Conservation (phyloP, 1,140 invertebrate species). For the Lordiphosa stackelbergi region DNA sequence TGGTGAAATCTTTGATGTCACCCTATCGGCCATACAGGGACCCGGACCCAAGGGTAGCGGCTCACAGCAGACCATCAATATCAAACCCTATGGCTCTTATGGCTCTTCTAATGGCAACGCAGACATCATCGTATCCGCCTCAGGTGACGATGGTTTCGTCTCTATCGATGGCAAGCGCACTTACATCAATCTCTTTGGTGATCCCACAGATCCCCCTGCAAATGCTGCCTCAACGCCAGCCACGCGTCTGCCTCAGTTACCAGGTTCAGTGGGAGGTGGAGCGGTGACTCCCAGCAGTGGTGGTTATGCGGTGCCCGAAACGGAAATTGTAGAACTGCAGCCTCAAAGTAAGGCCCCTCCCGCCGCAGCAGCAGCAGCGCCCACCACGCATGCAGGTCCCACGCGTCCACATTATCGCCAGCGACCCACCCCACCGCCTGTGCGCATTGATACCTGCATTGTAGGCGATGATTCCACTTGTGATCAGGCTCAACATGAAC, state of each 20-base stretch:
- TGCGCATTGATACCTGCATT: slow-evolving; percentile 94
- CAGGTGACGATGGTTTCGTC: slow-evolving; percentile 89
- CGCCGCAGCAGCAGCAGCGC: slow-evolving; percentile 31
- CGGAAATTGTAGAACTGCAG: slow-evolving; percentile 71
- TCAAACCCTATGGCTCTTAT: slow-evolving; percentile 70
- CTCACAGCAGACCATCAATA: slow-evolving; percentile 76
- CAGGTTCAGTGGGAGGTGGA: slow-evolving; percentile 16
- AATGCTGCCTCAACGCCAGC: slow-evolving; percentile 48
- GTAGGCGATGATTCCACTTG: slow-evolving; percentile 96
- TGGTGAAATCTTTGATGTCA: slow-evolving; percentile 92
- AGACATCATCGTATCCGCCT: slow-evolving; percentile 87
- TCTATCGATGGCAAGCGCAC: slow-evolving; percentile 94
- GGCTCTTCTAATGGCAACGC: slow-evolving; percentile 57
- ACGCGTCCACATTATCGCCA: slow-evolving; percentile 79
- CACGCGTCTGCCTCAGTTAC: slow-evolving; percentile 60
- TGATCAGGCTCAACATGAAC: slow-evolving; percentile 90
- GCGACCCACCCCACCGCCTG: slow-evolving; percentile 82
- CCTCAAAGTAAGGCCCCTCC: slow-evolving; percentile 34
- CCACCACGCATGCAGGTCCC: slow-evolving; percentile 70
- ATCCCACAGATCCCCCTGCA: slow-evolving; percentile 78
- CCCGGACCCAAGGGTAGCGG: slow-evolving; percentile 80
- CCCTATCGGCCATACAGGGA: slow-evolving; percentile 91
- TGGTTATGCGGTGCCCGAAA: slow-evolving; percentile 78
- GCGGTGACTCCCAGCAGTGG: slow-evolving; percentile 66
- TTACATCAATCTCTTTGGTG: slow-evolving; percentile 89